These are phyloP conservation scores for Maccullochella peelii DNA, from an alignment of 2,113 vertebrate species.

Conservation along the genomic window DNA sequence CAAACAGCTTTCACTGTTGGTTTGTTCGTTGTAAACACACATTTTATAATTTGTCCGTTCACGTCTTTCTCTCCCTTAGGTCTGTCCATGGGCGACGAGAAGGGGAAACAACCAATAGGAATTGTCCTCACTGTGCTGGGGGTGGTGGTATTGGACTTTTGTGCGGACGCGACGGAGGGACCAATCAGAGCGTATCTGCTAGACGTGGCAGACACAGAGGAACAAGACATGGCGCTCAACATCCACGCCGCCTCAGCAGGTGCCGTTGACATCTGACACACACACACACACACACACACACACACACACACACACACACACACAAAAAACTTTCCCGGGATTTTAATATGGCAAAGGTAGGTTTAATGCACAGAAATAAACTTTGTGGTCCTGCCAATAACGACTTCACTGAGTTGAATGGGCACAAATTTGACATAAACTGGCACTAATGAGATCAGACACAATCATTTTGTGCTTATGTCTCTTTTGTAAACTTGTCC, in stretches of 20 bases:
- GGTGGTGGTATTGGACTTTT: constrained; percentile 96
- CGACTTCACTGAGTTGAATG: neutral
- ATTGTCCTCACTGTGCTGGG: constrained; percentile 96
- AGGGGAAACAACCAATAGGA: constrained; percentile 89
- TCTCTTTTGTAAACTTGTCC: neutral
- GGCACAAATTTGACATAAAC: neutral
- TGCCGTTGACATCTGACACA: constrained; percentile 50
- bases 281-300: neutral
- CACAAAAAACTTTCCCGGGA: neutral
- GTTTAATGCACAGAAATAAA: constrained; percentile 10
- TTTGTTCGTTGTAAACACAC: neutral
- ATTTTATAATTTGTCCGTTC: neutral
- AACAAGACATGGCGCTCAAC: constrained; percentile 98
- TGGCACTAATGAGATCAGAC: neutral
- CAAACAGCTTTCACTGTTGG: neutral
- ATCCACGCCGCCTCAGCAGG: constrained; percentile 97
- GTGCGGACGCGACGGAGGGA: constrained; percentile 93
- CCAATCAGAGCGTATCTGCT: constrained; percentile 96
- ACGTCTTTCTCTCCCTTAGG: constrained; percentile 77
- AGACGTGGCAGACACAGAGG: constrained; percentile 95
- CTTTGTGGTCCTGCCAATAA: neutral
- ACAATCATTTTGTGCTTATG: neutral
- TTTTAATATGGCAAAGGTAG: neutral
- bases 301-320: neutral
- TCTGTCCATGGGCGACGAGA: constrained; percentile 90